Conservation (phyloP, 2,888 invertebrate genomes). For the Mythimna loreyi region DNA sequence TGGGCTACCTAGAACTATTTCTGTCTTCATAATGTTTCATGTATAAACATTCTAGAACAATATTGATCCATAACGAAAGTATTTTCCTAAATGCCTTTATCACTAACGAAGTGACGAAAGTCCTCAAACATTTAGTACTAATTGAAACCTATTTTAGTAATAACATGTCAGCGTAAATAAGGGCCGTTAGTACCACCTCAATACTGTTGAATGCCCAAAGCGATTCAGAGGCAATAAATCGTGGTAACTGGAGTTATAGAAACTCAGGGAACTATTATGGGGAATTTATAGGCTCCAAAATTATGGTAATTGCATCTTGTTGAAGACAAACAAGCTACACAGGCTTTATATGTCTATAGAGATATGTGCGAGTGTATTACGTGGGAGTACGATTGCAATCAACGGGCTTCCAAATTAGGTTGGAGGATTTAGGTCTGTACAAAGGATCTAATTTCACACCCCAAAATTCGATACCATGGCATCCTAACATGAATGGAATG, state of each 20-base stretch:
- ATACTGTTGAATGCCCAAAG: constrained; percentile 61
- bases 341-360: constrained; percentile 5
- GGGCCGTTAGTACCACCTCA: constrained; percentile 53
- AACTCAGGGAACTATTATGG: constrained; percentile 60
- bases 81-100: constrained; percentile 52
- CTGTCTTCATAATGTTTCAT: constrained; percentile 1
- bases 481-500: constrained; percentile 23
- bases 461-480: constrained; percentile 41
- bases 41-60: constrained; percentile 25
- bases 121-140: constrained; percentile 53
- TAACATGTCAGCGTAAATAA: constrained; percentile 61
- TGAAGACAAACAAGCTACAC: constrained; percentile 33
- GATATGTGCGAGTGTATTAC: not conserved
- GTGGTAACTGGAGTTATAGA: constrained; percentile 55
- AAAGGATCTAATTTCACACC: constrained; percentile 55
- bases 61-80: constrained; percentile 16
- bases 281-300: constrained; percentile 58
- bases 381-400: constrained; percentile 31
- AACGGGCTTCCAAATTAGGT: constrained; percentile 50
- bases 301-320: constrained; percentile 59
- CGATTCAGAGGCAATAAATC: constrained; percentile 60
- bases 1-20: constrained; percentile 7
- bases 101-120: constrained; percentile 43
- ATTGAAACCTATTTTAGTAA: constrained; percentile 64
- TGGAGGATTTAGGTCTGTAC: constrained; percentile 44